Evolutionary conservation across 2,888 invertebrate species (phyloP), one percentile per base, ranked within the genome.

Genomic region (Horisme vitalbata): DNA sequence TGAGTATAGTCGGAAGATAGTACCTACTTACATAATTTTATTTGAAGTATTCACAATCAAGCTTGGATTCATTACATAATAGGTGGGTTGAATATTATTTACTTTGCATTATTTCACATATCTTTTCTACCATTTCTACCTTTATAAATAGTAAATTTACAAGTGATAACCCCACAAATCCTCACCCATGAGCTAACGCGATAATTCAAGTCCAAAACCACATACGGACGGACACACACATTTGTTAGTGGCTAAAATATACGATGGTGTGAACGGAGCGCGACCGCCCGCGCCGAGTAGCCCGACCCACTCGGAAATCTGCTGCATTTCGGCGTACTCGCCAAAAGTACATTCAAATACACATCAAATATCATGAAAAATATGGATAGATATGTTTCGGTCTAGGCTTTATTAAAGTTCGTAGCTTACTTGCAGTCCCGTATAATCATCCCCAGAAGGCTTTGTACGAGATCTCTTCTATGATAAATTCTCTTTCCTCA

Each of bases 181-280:
- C 43, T 45, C 45, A 39, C 20, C 24, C 38, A 20, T 15, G 33
- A 38, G 38, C 31, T 37, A 35, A 43, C 32, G 11, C 39, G 20
- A 28, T 49, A 49, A 46, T 33, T 53, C 39, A 45, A 41, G 36
- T 11, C 13, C n/a, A 13, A 21, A 11, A n/a, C 21, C 28, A 6
- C 47, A 28, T 9, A 34, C 26, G 51, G 23, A 12, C 32, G 32
- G 45, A 41, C 46, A 32, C 34, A 28, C 38, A 14, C 47, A 34
- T 43, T 14, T 13, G 39, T 52, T 41, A 41, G 32, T n/a, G 43
- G 12, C 15, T 30, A 33, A 20, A 33, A 33, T 34, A 23, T 38
- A 41, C 20, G 21, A 5, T 10, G 45, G 37, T 9, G 14, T 18
- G 37, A 20, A 21, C 18, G 20, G 26, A 24, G 14, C 23, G 31